Evolutionary conservation across 2,797 vertebrate genomes (phyloP).

Genomic region (Potorous gilbertii): DNA sequence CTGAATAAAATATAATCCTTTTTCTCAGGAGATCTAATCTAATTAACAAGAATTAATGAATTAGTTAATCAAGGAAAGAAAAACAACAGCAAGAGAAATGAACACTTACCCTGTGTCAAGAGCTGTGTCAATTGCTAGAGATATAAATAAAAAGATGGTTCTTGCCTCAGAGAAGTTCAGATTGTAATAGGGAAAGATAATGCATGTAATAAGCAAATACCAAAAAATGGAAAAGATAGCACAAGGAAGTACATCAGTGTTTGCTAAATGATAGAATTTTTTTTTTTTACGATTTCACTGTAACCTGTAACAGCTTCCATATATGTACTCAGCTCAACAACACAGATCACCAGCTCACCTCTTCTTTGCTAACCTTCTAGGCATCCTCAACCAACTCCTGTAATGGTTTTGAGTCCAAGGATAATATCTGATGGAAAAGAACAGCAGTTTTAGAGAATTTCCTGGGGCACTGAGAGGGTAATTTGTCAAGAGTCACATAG

Average conservation of each 20-base stretch:
- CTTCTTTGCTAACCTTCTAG: neutral
- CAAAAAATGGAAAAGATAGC: neutral
- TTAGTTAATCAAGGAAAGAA: neutral
- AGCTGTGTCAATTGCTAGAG: neutral
- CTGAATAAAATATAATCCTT: neutral
- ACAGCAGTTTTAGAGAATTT: neutral
- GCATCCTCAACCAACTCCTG: neutral
- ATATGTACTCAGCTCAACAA: neutral
- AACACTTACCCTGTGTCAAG: neutral
- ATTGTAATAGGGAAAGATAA: neutral
- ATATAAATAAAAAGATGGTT: neutral
- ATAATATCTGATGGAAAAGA: neutral
- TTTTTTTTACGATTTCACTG: neutral
- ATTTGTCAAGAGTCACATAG: neutral
- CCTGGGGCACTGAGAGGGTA: neutral
- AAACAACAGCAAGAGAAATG: neutral
- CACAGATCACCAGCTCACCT: neutral
- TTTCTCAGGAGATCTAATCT: neutral
- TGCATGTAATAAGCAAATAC: neutral
- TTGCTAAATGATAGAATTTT: neutral
- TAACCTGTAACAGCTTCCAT: neutral
- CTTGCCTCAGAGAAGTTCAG: neutral
- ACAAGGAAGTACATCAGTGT: neutral
- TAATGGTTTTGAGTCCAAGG: neutral
- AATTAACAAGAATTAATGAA: neutral